These are phyloP conservation scores for Pseudococcus jackbeardsleyi DNA, from an alignment of 2,888 invertebrate species.

Conservation along the genomic window DNA sequence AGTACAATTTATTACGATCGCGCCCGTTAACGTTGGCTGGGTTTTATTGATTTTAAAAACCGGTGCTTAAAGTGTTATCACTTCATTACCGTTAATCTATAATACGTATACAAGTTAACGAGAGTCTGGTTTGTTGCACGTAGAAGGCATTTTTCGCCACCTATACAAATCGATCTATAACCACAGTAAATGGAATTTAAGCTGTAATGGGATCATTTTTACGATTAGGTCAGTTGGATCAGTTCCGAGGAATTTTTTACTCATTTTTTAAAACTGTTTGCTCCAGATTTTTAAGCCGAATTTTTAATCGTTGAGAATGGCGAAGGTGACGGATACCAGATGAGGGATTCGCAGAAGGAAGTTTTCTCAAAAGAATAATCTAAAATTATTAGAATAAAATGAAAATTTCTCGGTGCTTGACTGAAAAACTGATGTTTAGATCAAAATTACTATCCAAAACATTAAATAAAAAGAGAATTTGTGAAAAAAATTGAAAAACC, in stretches of 20 bases:
- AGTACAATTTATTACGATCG: slow-evolving; percentile 31
- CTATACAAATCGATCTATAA: background rate
- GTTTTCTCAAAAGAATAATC: no score
- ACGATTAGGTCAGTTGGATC: background rate
- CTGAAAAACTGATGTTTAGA: no score
- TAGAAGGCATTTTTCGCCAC: slow-evolving; percentile 42
- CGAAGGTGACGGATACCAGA: no score
- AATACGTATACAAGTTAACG: slow-evolving; percentile 14
- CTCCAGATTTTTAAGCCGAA: background rate
- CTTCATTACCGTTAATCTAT: slow-evolving; percentile 47
- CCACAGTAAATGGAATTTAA: background rate
- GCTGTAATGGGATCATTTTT: background rate
- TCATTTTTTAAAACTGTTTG: background rate
- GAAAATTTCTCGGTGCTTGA: no score
- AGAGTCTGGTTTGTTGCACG: slow-evolving; percentile 12
- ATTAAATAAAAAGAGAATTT: no score
- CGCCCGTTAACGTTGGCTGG: slow-evolving; percentile 7
- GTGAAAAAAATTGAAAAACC: no score
- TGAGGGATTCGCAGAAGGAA: no score
- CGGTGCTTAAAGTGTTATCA: slow-evolving; percentile 49
- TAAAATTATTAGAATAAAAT: no score
- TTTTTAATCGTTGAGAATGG: background rate
- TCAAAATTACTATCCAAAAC: no score
- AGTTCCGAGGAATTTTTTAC: background rate
- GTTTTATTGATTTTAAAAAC: slow-evolving; percentile 38